Base-by-base conservation (phyloP, 2,888 invertebrate genomes). In the Nymphalis urticae region DNA sequence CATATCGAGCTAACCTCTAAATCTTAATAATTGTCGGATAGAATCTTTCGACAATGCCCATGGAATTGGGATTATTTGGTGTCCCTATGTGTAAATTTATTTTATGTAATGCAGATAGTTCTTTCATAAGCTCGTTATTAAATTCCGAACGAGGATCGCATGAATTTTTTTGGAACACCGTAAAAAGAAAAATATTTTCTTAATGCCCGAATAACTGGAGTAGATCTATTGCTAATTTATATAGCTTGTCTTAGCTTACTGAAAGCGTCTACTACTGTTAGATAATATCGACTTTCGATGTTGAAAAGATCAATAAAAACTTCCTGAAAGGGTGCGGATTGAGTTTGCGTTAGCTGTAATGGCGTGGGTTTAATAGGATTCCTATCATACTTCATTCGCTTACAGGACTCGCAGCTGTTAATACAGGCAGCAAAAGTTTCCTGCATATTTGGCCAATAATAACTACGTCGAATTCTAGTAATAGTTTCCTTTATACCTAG, bases 51-150 rank as follows among this genome's bases (percentile, higher is more conserved):
- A 78, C 58, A 1, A 74, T 47, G n/a, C 67, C 76, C 73, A 73
- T 75, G 17, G 75, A 77, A 59, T 69, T 76, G 0, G 76, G 75
- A 48, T 74, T 78, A 54, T 77, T 73, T 0, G 75, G 74, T 7
- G 77, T 76, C n/a, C n/a, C 0, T 36, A 77, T 72, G 42, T 76
- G 74, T 17, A 75, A 13, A n/a, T 76, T 66, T 27, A 77, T 68
- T 73, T 75, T 78, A 64, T 75, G 67, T 13, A 74, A 61, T 27
- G 2, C 59, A 51, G 72, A 60, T 6, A 71, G 24, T 68, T 76
- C 73, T 48, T 72, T 73, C 13, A 75, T 64, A 19, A 75, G 32
- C 7, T 17, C 63, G 53, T 72, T 73, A 60, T 75, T 71, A 60
- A 72, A 73, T 69, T 71, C 72, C 10, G 70, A 58, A 5, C 71